These are phyloP conservation scores for Chironomus riparius DNA, from an alignment of 2,888 invertebrate species.

Conservation along the genomic window DNA sequence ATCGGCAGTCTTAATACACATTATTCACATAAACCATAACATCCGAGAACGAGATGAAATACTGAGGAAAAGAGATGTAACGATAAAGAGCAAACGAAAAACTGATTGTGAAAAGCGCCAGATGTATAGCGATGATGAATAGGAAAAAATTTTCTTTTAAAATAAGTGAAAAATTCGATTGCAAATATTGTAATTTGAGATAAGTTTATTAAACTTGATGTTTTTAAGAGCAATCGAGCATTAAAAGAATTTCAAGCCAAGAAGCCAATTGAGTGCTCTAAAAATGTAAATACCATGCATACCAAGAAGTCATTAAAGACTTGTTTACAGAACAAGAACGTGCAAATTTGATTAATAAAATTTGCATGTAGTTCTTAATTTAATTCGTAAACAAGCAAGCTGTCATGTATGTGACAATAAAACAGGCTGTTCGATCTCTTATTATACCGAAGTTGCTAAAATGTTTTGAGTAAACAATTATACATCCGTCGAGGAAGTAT, in stretches of 20 bases:
- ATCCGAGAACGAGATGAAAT: background rate
- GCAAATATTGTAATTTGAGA: background rate
- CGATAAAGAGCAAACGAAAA: background rate
- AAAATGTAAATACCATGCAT: background rate
- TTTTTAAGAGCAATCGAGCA: background rate
- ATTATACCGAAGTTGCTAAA: too few relatives aligned
- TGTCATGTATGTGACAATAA: background rate
- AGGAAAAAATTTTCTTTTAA: too few relatives aligned
- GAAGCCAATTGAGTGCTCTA: too few relatives aligned
- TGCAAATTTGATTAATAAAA: slow-evolving; percentile 1
- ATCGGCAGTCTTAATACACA: background rate
- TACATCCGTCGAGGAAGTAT: too few relatives aligned
- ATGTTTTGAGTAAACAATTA: too few relatives aligned
- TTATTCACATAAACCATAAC: background rate
- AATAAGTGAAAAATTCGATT: background rate
- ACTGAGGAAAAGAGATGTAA: background rate
- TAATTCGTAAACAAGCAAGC: background rate
- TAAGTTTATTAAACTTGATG: background rate
- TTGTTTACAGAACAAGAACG: background rate
- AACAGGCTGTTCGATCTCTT: background rate
- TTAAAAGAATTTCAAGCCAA: background rate
- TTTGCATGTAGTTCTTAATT: background rate
- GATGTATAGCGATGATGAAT: background rate
- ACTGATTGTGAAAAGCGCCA: background rate
- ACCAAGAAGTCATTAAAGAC: too few relatives aligned